These are phyloP conservation scores for Escarpia spicata DNA, from an alignment of 2,888 invertebrate species.

Conservation along the genomic window DNA sequence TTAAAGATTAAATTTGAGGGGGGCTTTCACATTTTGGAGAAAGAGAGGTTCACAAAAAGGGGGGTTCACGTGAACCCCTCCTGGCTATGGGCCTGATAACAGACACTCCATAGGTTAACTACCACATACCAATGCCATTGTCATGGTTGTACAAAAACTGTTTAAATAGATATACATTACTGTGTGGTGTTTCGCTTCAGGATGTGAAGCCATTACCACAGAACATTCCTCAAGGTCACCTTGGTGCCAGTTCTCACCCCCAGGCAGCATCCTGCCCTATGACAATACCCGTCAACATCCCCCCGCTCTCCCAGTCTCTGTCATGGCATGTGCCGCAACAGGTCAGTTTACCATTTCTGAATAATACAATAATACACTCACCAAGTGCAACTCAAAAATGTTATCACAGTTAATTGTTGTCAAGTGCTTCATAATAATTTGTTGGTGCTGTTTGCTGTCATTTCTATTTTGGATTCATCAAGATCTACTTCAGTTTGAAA, in stretches of 20 bases:
- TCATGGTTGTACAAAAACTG: background rate
- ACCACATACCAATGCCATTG: background rate
- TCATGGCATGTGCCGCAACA: slow-evolving; percentile 29
- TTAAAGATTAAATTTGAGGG: too few relatives aligned
- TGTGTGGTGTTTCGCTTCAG: slow-evolving; percentile 20
- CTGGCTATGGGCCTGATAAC: background rate
- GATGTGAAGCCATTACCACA: slow-evolving; percentile 29
- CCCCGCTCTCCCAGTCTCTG: slow-evolving; percentile 30
- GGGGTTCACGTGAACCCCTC: too few relatives aligned
- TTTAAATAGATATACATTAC: background rate
- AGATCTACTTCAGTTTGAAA: too few relatives aligned
- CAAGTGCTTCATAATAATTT: background rate
- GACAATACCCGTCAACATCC: background rate
- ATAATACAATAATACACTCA: background rate
- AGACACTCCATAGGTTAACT: background rate
- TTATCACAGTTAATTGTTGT: too few relatives aligned
- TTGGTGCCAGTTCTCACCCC: background rate
- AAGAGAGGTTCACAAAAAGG: too few relatives aligned
- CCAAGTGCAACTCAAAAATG: background rate
- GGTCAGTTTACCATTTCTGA: background rate
- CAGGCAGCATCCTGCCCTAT: slow-evolving; percentile 23
- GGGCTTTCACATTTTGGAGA: too few relatives aligned
- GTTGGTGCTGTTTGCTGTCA: background rate
- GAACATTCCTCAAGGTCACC: slow-evolving; percentile 28
- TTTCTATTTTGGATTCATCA: background rate